Evolutionary conservation across 2,797 vertebrate species (phyloP), one percentile per base, ranked within the genome.

Genomic region (Rhinichthys osculus): DNA sequence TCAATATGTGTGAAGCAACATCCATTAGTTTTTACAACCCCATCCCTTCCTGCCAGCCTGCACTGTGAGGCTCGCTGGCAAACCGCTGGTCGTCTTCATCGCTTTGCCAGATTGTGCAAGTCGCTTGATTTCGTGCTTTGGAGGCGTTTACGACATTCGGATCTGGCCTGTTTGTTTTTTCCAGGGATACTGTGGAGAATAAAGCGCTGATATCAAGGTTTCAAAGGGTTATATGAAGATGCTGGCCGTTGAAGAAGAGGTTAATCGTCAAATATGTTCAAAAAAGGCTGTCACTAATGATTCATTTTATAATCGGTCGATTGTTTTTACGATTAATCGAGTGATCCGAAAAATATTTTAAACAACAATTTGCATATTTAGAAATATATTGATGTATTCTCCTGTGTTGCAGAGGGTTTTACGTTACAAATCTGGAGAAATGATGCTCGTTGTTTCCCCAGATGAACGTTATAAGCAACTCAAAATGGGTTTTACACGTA

Each of bases 31-130:
- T 85, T 83, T 80, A 89, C 69, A 81, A 23, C 80, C 33, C 47
- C 50, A 35, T 82, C 30, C 77, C 70, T 84, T 79, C 42, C 78
- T 85, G 84, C 78, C 86, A 84, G 84, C 69, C 85, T 83, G 78
- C 57, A 38, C 83, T 73, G 57, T 57, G 23, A 85, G 52, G 81
- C 82, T 50, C 76, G 83, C 84, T 90, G 81, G 85, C 78, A 78
- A 66, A 69, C 33, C 69, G 5, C 40, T 78, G 71, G 85, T 79
- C 85, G 17, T 83, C 82, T 74, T 86, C 81, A 69, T 52, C 83
- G 83, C 90, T 89, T 79, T 50, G 89, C 74, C 90, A 86, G 86
- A 88, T 92, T 92, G 86, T 89, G 89, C 80, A 92, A 91, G 83
- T 14, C 4, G 3, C 40, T 44, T 78, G 42, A 92, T 86, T 80